Evolutionary conservation across 2,888 invertebrate species (phyloP).

Genomic region (Lingula anatina): DNA sequence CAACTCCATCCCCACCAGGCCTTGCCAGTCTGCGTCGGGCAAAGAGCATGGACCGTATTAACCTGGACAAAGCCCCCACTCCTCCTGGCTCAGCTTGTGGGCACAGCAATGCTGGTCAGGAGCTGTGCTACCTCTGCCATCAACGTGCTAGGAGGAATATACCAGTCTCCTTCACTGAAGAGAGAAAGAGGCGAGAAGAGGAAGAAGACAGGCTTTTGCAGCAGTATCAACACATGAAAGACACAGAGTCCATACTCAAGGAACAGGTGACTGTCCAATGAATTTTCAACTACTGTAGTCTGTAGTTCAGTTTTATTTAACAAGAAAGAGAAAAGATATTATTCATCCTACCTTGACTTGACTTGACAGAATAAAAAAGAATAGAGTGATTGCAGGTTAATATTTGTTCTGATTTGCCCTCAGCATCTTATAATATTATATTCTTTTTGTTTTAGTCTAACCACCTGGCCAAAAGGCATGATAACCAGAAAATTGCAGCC

Average conservation of each 20-base stretch:
- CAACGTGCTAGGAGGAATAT: constrained; percentile 49
- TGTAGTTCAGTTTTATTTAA: too few species aligned
- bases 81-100: constrained; percentile 22
- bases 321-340: too few species aligned
- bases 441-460: too few species aligned
- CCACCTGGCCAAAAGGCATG: constrained; percentile 36
- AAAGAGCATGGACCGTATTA: too few species aligned
- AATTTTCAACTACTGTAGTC: background rate
- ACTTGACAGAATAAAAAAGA: too few species aligned
- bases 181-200: constrained; percentile 34
- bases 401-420: background rate
- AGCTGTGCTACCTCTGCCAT: constrained; percentile 52
- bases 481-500: constrained; percentile 48
- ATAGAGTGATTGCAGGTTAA: background rate
- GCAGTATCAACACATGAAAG: constrained; percentile 49
- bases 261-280: constrained; percentile 33
- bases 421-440: background rate
- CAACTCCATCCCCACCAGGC: too few species aligned
- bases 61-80: too few species aligned
- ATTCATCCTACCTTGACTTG: too few species aligned
- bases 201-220: constrained; percentile 48
- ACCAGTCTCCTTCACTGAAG: constrained; percentile 47
- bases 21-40: too few species aligned
- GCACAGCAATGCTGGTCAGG: constrained; percentile 50
- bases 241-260: constrained; percentile 42